Evolutionary conservation across 2,888 invertebrate species (phyloP).

Genomic region (Lepas anatifera): DNA sequence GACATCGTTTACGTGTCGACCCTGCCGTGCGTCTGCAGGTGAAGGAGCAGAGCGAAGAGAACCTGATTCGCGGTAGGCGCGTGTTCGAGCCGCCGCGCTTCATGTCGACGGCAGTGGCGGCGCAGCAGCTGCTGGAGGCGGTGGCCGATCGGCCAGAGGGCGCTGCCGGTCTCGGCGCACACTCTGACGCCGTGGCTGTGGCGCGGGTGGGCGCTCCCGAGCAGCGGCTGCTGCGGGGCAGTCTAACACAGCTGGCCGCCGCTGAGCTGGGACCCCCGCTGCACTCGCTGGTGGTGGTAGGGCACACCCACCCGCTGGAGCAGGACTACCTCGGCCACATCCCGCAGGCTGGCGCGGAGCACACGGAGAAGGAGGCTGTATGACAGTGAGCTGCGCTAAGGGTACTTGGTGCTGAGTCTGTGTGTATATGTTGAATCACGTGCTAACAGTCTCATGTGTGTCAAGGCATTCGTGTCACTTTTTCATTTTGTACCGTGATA

Average conservation of each 20-base stretch:
- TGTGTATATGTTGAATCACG: no score
- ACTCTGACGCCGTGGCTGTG: constrained; percentile 67
- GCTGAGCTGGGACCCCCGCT: constrained; percentile 68
- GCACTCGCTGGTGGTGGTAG: constrained; percentile 73
- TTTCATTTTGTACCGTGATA: no score
- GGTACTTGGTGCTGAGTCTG: no score
- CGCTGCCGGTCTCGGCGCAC: constrained; percentile 36
- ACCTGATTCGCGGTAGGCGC: constrained; percentile 72
- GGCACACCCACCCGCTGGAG: constrained; percentile 23
- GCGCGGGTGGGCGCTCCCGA: constrained; percentile 75
- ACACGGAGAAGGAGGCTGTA: no score
- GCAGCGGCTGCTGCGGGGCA: constrained; percentile 64
- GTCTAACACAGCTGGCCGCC: constrained; percentile 62
- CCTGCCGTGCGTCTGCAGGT: no score
- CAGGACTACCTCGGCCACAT: constrained; percentile 17
- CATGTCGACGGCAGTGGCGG: constrained; percentile 82
- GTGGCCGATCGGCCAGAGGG: constrained; percentile 41
- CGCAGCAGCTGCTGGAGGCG: constrained; percentile 67
- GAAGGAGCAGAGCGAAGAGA: constrained; percentile 92
- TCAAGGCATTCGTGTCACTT: no score
- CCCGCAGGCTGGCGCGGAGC: no score
- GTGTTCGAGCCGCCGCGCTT: constrained; percentile 89
- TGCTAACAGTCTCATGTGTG: no score
- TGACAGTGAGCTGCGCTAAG: no score
- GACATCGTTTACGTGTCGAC: no score